Evolutionary conservation across 2,113 vertebrate species (phyloP).

Genomic region (Catharus fuscescens): DNA sequence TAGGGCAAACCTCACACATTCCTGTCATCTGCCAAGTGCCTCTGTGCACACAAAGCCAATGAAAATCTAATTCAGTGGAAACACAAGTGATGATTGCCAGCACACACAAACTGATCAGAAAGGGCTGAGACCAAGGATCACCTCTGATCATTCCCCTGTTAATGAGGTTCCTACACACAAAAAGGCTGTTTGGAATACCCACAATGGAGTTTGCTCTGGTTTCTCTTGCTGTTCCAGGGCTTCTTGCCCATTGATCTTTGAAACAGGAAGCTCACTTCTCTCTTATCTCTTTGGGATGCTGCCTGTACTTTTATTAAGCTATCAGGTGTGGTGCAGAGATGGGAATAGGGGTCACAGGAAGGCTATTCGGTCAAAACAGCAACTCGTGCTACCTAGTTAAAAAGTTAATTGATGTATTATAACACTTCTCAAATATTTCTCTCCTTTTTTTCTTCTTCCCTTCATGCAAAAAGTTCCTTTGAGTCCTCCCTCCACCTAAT

Average conservation of each 20-base stretch:
- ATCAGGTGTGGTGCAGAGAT: background rate
- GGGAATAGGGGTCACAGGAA: background rate
- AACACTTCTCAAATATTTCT: conserved; percentile 21
- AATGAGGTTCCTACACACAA: background rate
- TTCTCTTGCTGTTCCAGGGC: background rate
- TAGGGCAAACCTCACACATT: background rate
- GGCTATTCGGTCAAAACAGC: background rate
- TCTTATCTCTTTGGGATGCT: conserved; percentile 17
- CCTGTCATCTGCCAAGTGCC: background rate
- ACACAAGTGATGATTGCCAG: fast-evolving
- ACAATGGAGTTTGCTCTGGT: background rate
- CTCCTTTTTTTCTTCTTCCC: background rate
- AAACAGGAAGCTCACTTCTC: background rate
- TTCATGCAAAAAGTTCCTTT: background rate
- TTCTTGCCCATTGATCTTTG: background rate
- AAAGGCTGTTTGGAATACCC: background rate
- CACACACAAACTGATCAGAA: fast-evolving
- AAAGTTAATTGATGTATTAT: conserved; percentile 56
- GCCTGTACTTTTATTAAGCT: background rate
- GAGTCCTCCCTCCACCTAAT: background rate
- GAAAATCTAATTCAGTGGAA: background rate
- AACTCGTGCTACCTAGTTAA: background rate
- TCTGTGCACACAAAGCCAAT: background rate
- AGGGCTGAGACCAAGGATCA: background rate
- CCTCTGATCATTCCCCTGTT: background rate